Base-by-base conservation (phyloP, 2,113 vertebrate species). In the Grammomys dolichurus region DNA sequence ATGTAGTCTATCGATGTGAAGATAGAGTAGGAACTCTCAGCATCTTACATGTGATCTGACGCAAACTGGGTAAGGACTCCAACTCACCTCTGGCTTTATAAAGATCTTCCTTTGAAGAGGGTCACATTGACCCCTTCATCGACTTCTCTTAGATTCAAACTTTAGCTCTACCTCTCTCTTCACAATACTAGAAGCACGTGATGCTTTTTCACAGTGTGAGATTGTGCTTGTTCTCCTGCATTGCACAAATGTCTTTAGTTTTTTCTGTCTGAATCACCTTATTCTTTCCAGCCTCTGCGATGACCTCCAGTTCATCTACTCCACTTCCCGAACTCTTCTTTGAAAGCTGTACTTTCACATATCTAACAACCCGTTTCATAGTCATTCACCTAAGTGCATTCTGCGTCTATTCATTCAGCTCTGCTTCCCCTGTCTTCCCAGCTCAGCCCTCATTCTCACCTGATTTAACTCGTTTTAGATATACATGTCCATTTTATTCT, bases 181-280 rank as follows among this genome's bases (percentile, higher is more conserved):
- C 3, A 5, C 0, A 58, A 87, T 54, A 54, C 11, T 60, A 16
- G 36, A 2, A 17, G 28, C 5, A 4, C 40, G 1, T 16, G n/a
- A 7, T 36, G 36, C 16, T 80, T 87, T 28, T 81, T 60, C 36
- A 5, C 1, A 48, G 2, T 75, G 24, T 91, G 19, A 73, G 43
- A 46, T 40, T 67, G 91, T 26, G 22, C 90, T 33, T 11, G 24
- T 67, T 65, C 4, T 7, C 5, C 3, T 67, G 1, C 56, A 22
- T 78, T 94, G 89, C 84, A 22, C 56, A 69, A n/a, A 54, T 46
- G 54, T 51, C 22, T 76, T 92, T 56, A 82, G 89, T 85, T 95
- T 90, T n/a, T 6, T 87, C 43, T 8, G 4, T 89, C 58, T 93
- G 48, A 93, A 56, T 92, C 36, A 36, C 24, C 24, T 85, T 58